Percentiles rank a stretch among this genome's conserved stretches.
Evolutionary conservation across 92 coral and sea anemone species (phyloP).

Genomic region (Epizoanthus rinbou): DNA sequence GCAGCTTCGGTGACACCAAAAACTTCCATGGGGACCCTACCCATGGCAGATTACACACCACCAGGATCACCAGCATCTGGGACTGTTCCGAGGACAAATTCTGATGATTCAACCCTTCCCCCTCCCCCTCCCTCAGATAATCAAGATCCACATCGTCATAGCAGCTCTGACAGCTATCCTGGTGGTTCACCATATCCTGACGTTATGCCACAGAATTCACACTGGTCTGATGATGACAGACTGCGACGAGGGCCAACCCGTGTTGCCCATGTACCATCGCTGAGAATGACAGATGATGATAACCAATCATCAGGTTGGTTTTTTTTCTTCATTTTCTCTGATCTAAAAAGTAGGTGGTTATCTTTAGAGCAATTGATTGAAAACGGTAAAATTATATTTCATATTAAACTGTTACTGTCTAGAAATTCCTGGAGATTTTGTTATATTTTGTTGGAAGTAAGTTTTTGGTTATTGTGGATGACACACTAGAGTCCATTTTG

Average conservation of each 20-base stretch:
- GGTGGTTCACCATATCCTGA: constrained; percentile 79
- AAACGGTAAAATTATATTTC: too few species aligned
- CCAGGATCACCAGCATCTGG: constrained; percentile 69
- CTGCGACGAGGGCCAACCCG: constrained; percentile 65
- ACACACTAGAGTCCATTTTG: too few species aligned
- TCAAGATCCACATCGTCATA: constrained; percentile 54
- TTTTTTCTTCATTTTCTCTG: neutral
- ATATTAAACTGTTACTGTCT: too few species aligned
- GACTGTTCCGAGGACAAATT: constrained; percentile 44
- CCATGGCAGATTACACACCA: constrained; percentile 84
- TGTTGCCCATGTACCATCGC: constrained; percentile 77
- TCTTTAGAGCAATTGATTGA: too few species aligned
- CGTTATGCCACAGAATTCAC: constrained; percentile 54
- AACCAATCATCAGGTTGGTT: constrained; percentile 62
- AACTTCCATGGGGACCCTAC: constrained; percentile 61
- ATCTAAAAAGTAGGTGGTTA: too few species aligned
- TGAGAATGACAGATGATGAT: constrained; percentile 68
- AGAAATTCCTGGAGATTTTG: too few species aligned
- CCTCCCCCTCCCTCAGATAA: constrained; percentile 73
- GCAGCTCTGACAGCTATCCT: constrained; percentile 62
- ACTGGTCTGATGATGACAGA: constrained; percentile 34
- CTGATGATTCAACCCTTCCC: constrained; percentile 75
- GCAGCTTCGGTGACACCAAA: constrained; percentile 73
- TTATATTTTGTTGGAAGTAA: too few species aligned
- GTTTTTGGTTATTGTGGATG: too few species aligned